These are phyloP conservation scores for Zalophus californianus DNA, from an alignment of 2,797 vertebrate genomes.

Conservation along the genomic window DNA sequence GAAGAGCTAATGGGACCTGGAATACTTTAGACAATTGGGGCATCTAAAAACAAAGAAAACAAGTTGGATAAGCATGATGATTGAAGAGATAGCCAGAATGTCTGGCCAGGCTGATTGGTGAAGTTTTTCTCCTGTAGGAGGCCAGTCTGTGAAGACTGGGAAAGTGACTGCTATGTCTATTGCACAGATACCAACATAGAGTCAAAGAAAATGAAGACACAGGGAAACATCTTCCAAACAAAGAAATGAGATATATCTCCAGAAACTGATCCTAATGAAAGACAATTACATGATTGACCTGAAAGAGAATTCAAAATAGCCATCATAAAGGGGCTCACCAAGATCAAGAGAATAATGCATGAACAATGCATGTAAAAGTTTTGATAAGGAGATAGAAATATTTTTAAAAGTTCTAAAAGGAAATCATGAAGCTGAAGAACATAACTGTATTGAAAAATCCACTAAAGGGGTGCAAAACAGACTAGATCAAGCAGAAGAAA, in stretches of 20 bases:
- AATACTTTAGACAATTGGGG: background rate
- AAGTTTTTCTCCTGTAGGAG: background rate
- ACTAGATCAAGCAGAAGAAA: background rate
- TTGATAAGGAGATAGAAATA: background rate
- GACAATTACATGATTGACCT: background rate
- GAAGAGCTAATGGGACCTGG: background rate
- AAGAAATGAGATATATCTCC: background rate
- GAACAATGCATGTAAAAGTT: background rate
- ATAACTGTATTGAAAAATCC: background rate
- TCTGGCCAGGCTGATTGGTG: background rate
- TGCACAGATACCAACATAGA: background rate
- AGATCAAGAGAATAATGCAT: background rate
- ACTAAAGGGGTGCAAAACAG: background rate
- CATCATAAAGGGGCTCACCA: background rate
- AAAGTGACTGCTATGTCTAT: background rate
- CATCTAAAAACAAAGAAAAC: background rate
- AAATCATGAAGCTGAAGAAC: background rate
- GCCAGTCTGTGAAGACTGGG: background rate
- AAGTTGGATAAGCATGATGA: background rate
- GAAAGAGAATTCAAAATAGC: background rate
- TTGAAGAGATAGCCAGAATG: background rate
- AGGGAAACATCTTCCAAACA: background rate
- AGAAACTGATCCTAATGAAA: background rate
- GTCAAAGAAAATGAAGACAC: background rate
- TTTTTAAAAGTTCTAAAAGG: background rate